Evolutionary conservation across 1,140 invertebrate genomes (phyloP).

Genomic region (Gonatopus flavifemur): DNA sequence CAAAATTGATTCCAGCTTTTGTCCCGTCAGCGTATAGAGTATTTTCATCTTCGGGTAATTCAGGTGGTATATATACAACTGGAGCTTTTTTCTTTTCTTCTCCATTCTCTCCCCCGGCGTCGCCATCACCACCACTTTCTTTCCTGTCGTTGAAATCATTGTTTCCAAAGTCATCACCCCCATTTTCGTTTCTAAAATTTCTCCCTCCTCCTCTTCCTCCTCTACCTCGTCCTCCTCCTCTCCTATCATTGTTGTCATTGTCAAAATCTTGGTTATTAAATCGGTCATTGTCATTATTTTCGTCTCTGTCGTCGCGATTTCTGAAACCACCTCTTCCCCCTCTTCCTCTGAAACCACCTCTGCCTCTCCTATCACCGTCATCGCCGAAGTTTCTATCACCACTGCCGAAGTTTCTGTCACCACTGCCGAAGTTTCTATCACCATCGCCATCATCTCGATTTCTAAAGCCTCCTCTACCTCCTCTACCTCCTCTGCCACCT

Average conservation of each 20-base stretch:
- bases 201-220: slow-evolving; percentile 6
- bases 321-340: slow-evolving; percentile 13
- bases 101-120: slow-evolving; percentile 13
- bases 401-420: slow-evolving; percentile 14
- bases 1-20: slow-evolving; percentile 84
- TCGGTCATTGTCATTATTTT: slow-evolving; percentile 17
- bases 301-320: slow-evolving; percentile 3
- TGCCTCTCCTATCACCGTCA: slow-evolving; percentile 18
- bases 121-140: slow-evolving; percentile 5
- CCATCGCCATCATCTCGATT: slow-evolving; percentile 8
- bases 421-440: slow-evolving; percentile 15
- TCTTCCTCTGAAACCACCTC: slow-evolving; percentile 4
- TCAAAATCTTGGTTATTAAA: slow-evolving; percentile 8
- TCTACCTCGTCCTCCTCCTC: slow-evolving; percentile 15
- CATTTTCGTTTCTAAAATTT: neutral
- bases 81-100: slow-evolving; percentile 34
- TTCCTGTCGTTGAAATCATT: slow-evolving; percentile 2
- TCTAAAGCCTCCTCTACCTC: slow-evolving; percentile 1
- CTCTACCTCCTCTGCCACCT: slow-evolving; percentile 12
- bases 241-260: slow-evolving; percentile 11
- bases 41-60: slow-evolving; percentile 69
- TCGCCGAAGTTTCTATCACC: slow-evolving; percentile 12
- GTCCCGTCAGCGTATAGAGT: slow-evolving; percentile 73
- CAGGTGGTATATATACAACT: slow-evolving; percentile 79
- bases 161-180: neutral